phyloP scores from a whole-genome alignment of 2,888 invertebrate genomes.

The Caenorhabditis sulstoni region DNA sequence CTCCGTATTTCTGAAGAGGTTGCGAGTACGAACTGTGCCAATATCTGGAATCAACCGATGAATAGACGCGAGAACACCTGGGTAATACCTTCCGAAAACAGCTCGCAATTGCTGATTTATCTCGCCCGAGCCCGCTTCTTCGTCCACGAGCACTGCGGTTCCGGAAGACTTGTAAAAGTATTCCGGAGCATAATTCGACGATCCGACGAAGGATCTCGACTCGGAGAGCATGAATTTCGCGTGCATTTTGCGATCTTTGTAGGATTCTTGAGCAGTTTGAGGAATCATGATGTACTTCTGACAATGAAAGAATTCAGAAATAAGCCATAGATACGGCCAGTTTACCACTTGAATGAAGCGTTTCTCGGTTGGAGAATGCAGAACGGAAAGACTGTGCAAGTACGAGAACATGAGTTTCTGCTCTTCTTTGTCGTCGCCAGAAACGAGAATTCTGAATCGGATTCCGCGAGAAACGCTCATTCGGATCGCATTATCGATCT shows the following conservation, averaged over 20 bases:
- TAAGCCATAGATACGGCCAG: background rate
- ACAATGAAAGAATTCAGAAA: background rate
- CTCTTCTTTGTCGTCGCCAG: constrained; percentile 56
- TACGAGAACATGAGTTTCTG: constrained; percentile 58
- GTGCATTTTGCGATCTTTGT: constrained; percentile 57
- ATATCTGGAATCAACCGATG: constrained; percentile 27
- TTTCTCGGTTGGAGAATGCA: constrained; percentile 37
- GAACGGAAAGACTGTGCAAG: constrained; percentile 54
- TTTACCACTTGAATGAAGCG: constrained; percentile 50
- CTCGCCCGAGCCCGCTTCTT: constrained; percentile 32
- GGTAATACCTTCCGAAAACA: constrained; percentile 50
- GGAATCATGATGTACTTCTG: constrained; percentile 58
- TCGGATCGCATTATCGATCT: constrained; percentile 56
- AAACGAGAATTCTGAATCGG: constrained; percentile 52
- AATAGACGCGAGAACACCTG: too few species aligned
- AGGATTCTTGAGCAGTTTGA: constrained; percentile 49
- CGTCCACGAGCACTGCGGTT: constrained; percentile 39
- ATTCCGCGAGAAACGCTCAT: constrained; percentile 59
- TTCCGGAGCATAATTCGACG: constrained; percentile 61
- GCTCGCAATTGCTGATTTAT: constrained; percentile 45
- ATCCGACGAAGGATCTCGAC: constrained; percentile 42
- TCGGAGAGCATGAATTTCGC: constrained; percentile 58
- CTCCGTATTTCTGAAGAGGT: constrained; percentile 47
- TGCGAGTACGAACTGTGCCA: constrained; percentile 46
- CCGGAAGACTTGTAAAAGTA: constrained; percentile 61